Percentiles rank a stretch among this genome's conserved stretches.
phyloP scores from a whole-genome alignment of 2,888 invertebrate genomes.

The Drosophila helvetica region DNA sequence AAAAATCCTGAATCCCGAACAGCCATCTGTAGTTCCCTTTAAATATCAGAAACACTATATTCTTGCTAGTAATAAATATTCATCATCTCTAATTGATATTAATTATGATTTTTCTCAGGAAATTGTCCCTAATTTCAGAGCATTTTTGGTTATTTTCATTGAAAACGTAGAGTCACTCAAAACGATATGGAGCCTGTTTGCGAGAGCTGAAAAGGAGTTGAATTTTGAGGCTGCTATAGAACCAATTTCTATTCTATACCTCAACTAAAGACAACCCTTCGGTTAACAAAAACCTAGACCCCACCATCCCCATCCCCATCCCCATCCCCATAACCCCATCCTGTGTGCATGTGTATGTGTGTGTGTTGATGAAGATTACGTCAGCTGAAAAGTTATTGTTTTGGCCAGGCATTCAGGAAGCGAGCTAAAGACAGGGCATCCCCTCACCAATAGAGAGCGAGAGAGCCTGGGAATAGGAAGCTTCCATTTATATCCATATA shows the following conservation, averaged over 20 bases:
- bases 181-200: constrained; percentile 8
- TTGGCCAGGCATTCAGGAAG: constrained; percentile 55
- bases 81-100: too few species aligned
- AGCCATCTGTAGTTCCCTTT: too few species aligned
- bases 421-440: constrained; percentile 33
- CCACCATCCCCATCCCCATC: not conserved
- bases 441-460: constrained; percentile 22
- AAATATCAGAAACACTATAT: too few species aligned
- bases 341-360: constrained; percentile 33
- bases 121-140: not conserved
- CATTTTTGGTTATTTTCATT: not conserved
- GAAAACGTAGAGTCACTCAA: constrained; percentile 19
- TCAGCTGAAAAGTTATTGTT: constrained; percentile 80
- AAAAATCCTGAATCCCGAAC: too few species aligned
- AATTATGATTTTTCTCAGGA: not conserved
- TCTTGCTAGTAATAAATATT: too few species aligned
- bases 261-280: constrained; percentile 19
- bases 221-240: constrained; percentile 21
- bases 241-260: constrained; percentile 12
- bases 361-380: constrained; percentile 76
- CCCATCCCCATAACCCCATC: constrained; percentile 4
- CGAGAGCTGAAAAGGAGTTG: constrained; percentile 6
- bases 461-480: constrained; percentile 23
- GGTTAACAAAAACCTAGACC: not conserved
- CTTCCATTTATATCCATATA: constrained; percentile 74